phyloP scores from a whole-genome alignment of 2,888 invertebrate species.

The Exephanes ischioxanthus region DNA sequence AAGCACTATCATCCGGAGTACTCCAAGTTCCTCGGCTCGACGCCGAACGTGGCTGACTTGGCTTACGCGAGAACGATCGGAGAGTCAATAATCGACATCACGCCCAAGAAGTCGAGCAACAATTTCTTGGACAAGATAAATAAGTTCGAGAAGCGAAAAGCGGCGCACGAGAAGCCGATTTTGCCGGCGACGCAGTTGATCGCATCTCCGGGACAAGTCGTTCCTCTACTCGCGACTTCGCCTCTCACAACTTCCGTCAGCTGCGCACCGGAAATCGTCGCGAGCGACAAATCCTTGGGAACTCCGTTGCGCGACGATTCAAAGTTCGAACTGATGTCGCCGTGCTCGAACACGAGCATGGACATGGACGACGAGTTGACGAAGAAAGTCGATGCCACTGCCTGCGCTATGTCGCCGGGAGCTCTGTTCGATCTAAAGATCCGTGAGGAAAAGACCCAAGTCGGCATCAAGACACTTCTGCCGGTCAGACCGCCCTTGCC shows the following conservation, averaged over 20 bases:
- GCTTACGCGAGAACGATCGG: constrained; percentile 93
- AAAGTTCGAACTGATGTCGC: constrained; percentile 76
- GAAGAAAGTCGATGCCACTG: constrained; percentile 75
- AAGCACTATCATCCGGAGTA: constrained; percentile 97
- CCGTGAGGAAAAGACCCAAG: constrained; percentile 83
- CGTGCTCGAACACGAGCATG: constrained; percentile 72
- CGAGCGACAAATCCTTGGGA: constrained; percentile 66
- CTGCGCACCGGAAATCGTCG: constrained; percentile 65
- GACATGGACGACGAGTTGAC: constrained; percentile 76
- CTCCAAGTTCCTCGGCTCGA: constrained; percentile 90
- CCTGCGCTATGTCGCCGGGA: constrained; percentile 81
- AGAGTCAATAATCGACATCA: constrained; percentile 86
- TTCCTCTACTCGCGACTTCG: constrained; percentile 67
- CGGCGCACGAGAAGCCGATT: constrained; percentile 70
- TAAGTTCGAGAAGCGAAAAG: constrained; percentile 80
- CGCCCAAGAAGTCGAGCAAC: constrained; percentile 80
- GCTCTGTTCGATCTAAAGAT: constrained; percentile 81
- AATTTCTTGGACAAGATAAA: constrained; percentile 84
- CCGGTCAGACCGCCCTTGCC: constrained; percentile 82
- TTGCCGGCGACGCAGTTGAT: constrained; percentile 40
- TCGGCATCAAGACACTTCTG: constrained; percentile 86
- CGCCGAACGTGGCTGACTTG: constrained; percentile 94
- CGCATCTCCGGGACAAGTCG: constrained; percentile 56
- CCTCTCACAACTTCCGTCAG: constrained; percentile 65
- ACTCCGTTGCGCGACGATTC: constrained; percentile 73